A percentile compares a stretch with the other conserved stretches of the same genome.
phyloP scores from a whole-genome alignment of 2,888 invertebrate genomes.

The Baccha elongata region DNA sequence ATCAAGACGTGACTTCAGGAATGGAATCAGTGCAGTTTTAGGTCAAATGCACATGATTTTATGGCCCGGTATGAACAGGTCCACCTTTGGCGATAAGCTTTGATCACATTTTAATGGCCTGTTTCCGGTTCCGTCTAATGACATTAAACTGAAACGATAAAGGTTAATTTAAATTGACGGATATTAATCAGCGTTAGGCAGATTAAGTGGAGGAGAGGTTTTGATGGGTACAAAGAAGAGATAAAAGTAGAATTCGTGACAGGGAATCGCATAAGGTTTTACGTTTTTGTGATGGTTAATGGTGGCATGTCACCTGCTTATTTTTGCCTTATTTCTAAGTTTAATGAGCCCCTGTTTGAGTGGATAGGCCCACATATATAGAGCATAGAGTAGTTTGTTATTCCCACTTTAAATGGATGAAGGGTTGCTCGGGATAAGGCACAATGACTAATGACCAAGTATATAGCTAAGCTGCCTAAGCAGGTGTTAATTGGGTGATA shows the following conservation, averaged over 20 bases:
- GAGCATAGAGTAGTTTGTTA: not conserved
- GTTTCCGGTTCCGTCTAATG: not conserved
- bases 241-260: slow-evolving; percentile 27
- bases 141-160: slow-evolving; percentile 24
- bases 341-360: slow-evolving; percentile 21
- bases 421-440: not conserved
- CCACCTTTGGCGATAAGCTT: slow-evolving; percentile 44
- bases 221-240: not conserved
- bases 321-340: slow-evolving; percentile 5
- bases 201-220: not conserved
- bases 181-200: slow-evolving; percentile 50
- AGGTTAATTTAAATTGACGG: slow-evolving; percentile 44
- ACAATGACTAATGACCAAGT: slow-evolving; percentile 13
- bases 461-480: slow-evolving; percentile 7
- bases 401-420: not conserved
- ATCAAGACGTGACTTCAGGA: slow-evolving; percentile 60
- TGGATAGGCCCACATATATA: not conserved
- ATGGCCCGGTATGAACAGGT: slow-evolving; percentile 8
- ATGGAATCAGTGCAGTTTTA: slow-evolving; percentile 55
- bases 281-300: slow-evolving; percentile 17
- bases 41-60: slow-evolving; percentile 59
- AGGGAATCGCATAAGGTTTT: slow-evolving; percentile 4
- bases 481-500: slow-evolving; percentile 35
- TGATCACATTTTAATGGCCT: slow-evolving; percentile 51
- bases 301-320: slow-evolving; percentile 3